These are phyloP conservation scores for Acanthaster planci DNA, from an alignment of 35 echinoderm and acorn worm genomes.

Conservation along the genomic window DNA sequence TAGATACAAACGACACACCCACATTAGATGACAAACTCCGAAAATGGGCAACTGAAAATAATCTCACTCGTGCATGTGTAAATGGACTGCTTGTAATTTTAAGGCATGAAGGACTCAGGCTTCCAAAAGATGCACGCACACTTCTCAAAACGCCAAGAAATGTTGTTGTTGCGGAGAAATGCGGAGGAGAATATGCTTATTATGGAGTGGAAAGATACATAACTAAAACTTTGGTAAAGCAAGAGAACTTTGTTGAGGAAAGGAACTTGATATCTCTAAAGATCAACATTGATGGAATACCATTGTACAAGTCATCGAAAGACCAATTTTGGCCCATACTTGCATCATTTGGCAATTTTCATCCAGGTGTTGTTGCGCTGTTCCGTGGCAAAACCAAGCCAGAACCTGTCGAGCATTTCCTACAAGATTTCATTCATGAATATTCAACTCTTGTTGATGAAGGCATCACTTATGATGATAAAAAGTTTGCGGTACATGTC, in stretches of 20 bases:
- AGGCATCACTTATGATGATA: not conserved
- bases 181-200: conserved; percentile 8
- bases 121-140: conserved; percentile 8
- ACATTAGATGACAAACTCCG: not conserved
- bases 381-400: not conserved
- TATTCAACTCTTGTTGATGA: not conserved
- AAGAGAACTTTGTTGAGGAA: not conserved
- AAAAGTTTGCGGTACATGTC: not conserved
- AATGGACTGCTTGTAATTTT: not conserved
- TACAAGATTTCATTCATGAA: not conserved
- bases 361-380: not conserved
- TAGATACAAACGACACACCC: not conserved
- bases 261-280: not conserved
- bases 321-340: conserved; percentile 1
- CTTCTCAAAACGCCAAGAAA: conserved; percentile 1
- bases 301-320: not conserved
- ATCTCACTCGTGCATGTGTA: conserved; percentile 6
- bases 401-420: not conserved
- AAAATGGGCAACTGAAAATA: not conserved
- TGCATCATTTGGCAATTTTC: not conserved
- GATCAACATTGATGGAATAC: conserved; percentile 1
- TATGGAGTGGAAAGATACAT: not conserved
- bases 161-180: not conserved
- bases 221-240: not conserved
- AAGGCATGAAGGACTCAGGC: not conserved